Evolutionary conservation across 1,140 invertebrate species (phyloP).

Genomic region (Harlomillsia oculata): DNA sequence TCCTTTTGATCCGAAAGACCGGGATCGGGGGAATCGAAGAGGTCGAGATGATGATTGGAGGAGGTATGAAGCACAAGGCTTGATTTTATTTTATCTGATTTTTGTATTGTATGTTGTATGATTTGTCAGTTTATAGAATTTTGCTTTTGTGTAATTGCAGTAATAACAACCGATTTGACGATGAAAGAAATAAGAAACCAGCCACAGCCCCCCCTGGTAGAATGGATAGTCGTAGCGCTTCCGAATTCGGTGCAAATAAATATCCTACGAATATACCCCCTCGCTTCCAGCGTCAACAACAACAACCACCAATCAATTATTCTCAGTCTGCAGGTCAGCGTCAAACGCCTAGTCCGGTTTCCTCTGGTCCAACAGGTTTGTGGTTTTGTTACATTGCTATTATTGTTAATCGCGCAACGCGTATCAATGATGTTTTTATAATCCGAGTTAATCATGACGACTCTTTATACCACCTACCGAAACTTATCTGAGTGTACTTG

Average conservation of each 20-base stretch:
- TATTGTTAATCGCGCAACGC: too few relatives aligned
- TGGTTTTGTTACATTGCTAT: not conserved
- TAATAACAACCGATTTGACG: constrained; percentile 9
- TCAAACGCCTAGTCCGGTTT: constrained; percentile 27
- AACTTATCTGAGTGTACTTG: not conserved
- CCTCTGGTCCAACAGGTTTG: not conserved
- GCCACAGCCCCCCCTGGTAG: not conserved
- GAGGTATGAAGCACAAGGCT: constrained; percentile 7
- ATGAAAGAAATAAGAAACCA: constrained; percentile 9
- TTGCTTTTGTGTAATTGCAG: not conserved
- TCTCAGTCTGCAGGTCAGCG: constrained; percentile 8
- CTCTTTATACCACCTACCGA: constrained; percentile 1
- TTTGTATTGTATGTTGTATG: not conserved
- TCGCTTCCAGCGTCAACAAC: constrained; percentile 19
- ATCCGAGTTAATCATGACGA: not conserved
- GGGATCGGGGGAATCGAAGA: constrained; percentile 5
- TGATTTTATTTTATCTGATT: not conserved
- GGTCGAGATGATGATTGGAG: constrained; percentile 25
- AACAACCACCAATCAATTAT: not conserved
- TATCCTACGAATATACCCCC: constrained; percentile 22
- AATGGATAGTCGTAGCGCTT: not conserved
- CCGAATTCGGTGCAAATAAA: constrained; percentile 9
- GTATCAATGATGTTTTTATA: not conserved
- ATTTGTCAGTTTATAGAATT: not conserved
- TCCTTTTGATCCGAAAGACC: constrained; percentile 6